A percentile compares a stretch with the other conserved stretches of the same genome.
phyloP scores from a whole-genome alignment of 37 sponge, comb jelly and placozoan genomes.

The Amphimedon queenslandica region DNA sequence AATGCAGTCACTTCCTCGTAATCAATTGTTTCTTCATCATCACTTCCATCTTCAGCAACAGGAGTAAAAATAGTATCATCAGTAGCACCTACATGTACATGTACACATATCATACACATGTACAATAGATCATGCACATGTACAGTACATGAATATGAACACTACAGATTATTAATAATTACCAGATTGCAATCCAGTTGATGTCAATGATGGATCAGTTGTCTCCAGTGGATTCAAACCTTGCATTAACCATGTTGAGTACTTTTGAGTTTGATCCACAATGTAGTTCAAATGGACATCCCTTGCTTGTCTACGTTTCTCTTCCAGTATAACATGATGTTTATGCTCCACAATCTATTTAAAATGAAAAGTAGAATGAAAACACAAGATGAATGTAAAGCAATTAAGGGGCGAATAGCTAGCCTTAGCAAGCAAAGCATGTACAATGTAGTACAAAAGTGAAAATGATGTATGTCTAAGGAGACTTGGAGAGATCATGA shows the following conservation, averaged over 20 bases:
- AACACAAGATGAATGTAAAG: background rate
- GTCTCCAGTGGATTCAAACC: constrained; percentile 28
- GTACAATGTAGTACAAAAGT: background rate
- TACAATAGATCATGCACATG: background rate
- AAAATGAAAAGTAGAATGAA: too few species aligned
- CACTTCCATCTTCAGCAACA: constrained; percentile 53
- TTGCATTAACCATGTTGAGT: constrained; percentile 91
- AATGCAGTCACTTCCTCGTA: constrained; percentile 49
- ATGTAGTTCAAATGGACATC: constrained; percentile 89
- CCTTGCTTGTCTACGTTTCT: constrained; percentile 77
- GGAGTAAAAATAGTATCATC: constrained; percentile 31
- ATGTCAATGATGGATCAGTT: background rate
- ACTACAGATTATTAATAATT: background rate
- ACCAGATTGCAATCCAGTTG: background rate
- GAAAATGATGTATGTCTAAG: too few species aligned
- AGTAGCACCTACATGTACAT: constrained; percentile 4
- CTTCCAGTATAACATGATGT: constrained; percentile 73
- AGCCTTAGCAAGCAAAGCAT: background rate
- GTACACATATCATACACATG: background rate
- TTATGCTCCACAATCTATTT: constrained; percentile 77
- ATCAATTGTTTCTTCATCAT: constrained; percentile 91
- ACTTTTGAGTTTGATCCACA: constrained; percentile 94
- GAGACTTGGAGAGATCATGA: too few species aligned
- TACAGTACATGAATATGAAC: background rate
- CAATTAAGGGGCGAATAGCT: too few species aligned